Percentiles rank a stretch among this genome's conserved stretches.
These are phyloP conservation scores for Lasaia peninsularis DNA, from an alignment of 1,140 invertebrate species.

Conservation along the genomic window DNA sequence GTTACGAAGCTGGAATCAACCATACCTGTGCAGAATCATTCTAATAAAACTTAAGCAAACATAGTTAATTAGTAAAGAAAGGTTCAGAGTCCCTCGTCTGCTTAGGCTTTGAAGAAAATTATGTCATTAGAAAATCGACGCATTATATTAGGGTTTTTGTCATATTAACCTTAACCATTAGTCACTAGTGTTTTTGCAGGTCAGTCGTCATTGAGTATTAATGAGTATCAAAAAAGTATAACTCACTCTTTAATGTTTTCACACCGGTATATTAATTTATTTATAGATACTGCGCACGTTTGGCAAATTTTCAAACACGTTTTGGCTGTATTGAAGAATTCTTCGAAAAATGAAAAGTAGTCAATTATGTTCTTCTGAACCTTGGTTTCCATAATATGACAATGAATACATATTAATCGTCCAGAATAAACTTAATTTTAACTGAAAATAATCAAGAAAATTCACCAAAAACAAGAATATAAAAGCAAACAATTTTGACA, in stretches of 20 bases:
- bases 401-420: slow-evolving; percentile 15
- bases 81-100: too few relatives aligned
- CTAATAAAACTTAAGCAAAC: too few relatives aligned
- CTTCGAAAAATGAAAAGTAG: slow-evolving; percentile 66
- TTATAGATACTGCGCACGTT: slow-evolving; percentile 67
- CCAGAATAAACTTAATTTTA: background rate
- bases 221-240: slow-evolving; percentile 18
- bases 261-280: slow-evolving; percentile 63
- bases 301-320: slow-evolving; percentile 69
- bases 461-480: background rate
- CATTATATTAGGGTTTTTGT: too few relatives aligned
- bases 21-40: too few relatives aligned
- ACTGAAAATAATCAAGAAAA: background rate
- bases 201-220: too few relatives aligned
- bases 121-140: too few relatives aligned
- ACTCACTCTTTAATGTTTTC: slow-evolving; percentile 65
- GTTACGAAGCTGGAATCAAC: too few relatives aligned
- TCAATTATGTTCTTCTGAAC: slow-evolving; percentile 68
- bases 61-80: too few relatives aligned
- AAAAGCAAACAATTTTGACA: background rate
- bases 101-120: too few relatives aligned
- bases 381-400: slow-evolving; percentile 61
- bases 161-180: too few relatives aligned
- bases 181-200: too few relatives aligned
- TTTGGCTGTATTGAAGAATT: slow-evolving; percentile 60